Percentiles rank a stretch among this genome's conserved stretches.
Evolutionary conservation across 1,140 invertebrate genomes (phyloP).

Genomic region (Phortica variegata): DNA sequence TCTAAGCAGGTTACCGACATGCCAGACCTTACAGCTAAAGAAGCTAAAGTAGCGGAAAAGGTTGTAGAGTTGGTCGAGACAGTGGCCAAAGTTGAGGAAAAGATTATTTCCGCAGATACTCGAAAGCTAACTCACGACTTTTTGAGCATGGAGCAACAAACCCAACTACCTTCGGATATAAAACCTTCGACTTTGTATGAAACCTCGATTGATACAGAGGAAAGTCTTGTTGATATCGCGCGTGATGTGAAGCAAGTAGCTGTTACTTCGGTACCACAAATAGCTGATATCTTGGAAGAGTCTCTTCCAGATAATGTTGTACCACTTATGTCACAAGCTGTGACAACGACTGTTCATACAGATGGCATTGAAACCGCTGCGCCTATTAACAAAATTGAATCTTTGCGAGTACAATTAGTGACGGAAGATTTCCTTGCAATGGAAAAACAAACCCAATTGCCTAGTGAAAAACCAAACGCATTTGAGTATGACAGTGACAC

Average conservation of each 20-base stretch:
- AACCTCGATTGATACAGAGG: slow-evolving; percentile 1
- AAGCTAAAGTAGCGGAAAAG: slow-evolving; percentile 33
- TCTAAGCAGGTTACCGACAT: slow-evolving; percentile 36
- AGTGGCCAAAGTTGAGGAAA: slow-evolving; percentile 39
- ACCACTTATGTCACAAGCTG: not conserved
- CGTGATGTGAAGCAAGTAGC: slow-evolving; percentile 14
- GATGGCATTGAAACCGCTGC: slow-evolving; percentile 48
- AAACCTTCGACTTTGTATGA: not conserved
- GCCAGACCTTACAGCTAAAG: slow-evolving; percentile 31
- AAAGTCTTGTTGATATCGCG: slow-evolving; percentile 4
- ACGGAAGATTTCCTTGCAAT: slow-evolving; percentile 34
- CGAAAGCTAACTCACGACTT: slow-evolving; percentile 44
- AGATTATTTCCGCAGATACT: slow-evolving; percentile 23
- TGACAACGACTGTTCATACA: not conserved
- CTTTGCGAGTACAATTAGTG: slow-evolving; percentile 27
- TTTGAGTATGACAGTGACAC: slow-evolving; percentile 25
- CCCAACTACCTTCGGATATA: slow-evolving; percentile 29
- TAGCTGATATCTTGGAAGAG: too few species aligned
- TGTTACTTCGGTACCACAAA: not conserved
- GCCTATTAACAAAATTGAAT: slow-evolving; percentile 30
- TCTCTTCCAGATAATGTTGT: too few species aligned
- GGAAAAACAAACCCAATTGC: slow-evolving; percentile 25
- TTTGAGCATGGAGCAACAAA: slow-evolving; percentile 42
- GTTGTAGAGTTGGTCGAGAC: slow-evolving; percentile 30
- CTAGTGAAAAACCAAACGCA: not conserved